A percentile compares a stretch with the other conserved stretches of the same genome.
Conservation (phyloP, 2,113 vertebrate species). For the Protobothrops flavoviridis region DNA sequence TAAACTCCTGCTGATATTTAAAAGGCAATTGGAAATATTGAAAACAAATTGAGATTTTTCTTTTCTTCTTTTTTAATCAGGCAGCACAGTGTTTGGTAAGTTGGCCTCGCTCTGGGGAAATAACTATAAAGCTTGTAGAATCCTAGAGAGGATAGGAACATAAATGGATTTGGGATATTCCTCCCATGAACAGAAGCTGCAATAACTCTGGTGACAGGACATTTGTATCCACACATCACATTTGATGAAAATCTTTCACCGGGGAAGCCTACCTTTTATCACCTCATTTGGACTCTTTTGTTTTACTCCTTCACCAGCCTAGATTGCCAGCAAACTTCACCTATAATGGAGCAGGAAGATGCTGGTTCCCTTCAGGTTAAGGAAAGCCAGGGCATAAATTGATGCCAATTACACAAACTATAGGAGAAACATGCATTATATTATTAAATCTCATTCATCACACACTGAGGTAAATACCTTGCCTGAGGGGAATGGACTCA, state of each 20-base stretch:
- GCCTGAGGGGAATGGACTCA: slow-evolving; percentile 67
- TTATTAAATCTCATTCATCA: slow-evolving; percentile 77
- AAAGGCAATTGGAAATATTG: slow-evolving; percentile 50
- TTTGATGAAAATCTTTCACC: slow-evolving; percentile 58
- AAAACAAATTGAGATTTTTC: slow-evolving; percentile 23
- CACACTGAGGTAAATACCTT: slow-evolving; percentile 65
- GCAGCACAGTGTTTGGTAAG: slow-evolving; percentile 53
- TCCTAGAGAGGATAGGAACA: slow-evolving; percentile 59
- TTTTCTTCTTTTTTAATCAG: slow-evolving; percentile 29
- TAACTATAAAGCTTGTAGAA: slow-evolving; percentile 63
- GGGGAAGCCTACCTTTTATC: slow-evolving; percentile 49
- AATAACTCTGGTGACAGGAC: slow-evolving; percentile 58
- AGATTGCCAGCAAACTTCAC: slow-evolving; percentile 23
- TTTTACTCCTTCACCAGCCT: slow-evolving; percentile 53
- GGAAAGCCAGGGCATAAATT: slow-evolving; percentile 50
- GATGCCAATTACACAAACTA: slow-evolving; percentile 55
- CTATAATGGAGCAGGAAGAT: slow-evolving; percentile 45
- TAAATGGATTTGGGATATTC: slow-evolving; percentile 68
- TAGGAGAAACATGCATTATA: slow-evolving; percentile 62
- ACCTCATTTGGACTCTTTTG: slow-evolving; percentile 50
- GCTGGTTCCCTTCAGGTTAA: slow-evolving; percentile 42
- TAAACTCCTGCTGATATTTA: slow-evolving; percentile 57
- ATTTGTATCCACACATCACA: slow-evolving; percentile 55
- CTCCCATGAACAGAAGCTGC: slow-evolving; percentile 59
- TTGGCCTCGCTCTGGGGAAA: slow-evolving; percentile 65